A percentile compares a stretch with the other conserved stretches of the same genome.
These are phyloP conservation scores for Aelia acuminata DNA, from an alignment of 2,888 invertebrate genomes.

Conservation along the genomic window DNA sequence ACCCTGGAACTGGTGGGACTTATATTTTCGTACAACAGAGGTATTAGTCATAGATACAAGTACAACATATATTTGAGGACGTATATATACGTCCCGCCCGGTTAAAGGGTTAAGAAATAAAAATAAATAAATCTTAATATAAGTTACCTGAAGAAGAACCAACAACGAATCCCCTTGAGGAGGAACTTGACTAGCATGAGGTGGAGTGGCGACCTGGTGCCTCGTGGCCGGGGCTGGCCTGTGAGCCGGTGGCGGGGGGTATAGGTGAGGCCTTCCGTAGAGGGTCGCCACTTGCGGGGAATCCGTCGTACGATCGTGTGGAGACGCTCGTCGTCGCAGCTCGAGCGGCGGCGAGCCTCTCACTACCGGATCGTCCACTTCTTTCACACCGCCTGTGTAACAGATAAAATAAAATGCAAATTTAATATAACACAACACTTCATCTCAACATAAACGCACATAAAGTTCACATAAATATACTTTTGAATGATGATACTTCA, in stretches of 20 bases:
- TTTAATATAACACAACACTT: background rate
- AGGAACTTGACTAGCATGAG: conserved; percentile 84
- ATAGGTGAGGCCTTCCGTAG: conserved; percentile 69
- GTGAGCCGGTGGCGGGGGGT: conserved; percentile 69
- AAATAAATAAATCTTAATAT: too few relatives aligned
- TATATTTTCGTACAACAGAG: too few relatives aligned
- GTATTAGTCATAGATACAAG: too few relatives aligned
- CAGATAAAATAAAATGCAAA: too few relatives aligned
- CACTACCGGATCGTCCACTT: conserved; percentile 59
- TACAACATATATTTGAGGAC: background rate
- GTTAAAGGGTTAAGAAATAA: too few relatives aligned
- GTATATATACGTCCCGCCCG: too few relatives aligned
- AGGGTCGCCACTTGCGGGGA: conserved; percentile 81
- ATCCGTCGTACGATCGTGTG: conserved; percentile 77
- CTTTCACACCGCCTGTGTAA: conserved; percentile 30
- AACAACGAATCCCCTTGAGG: conserved; percentile 87
- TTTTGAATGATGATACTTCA: background rate
- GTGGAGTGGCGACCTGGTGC: conserved; percentile 75
- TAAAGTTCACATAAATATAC: background rate
- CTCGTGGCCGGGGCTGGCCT: conserved; percentile 70
- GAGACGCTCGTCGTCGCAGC: conserved; percentile 65
- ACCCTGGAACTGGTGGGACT: too few relatives aligned
- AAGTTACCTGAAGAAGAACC: conserved; percentile 79
- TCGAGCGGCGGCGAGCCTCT: conserved; percentile 65
- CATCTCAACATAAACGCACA: background rate